These are phyloP conservation scores for Chelon labrosus DNA, from an alignment of 2,797 vertebrate species.

Conservation along the genomic window DNA sequence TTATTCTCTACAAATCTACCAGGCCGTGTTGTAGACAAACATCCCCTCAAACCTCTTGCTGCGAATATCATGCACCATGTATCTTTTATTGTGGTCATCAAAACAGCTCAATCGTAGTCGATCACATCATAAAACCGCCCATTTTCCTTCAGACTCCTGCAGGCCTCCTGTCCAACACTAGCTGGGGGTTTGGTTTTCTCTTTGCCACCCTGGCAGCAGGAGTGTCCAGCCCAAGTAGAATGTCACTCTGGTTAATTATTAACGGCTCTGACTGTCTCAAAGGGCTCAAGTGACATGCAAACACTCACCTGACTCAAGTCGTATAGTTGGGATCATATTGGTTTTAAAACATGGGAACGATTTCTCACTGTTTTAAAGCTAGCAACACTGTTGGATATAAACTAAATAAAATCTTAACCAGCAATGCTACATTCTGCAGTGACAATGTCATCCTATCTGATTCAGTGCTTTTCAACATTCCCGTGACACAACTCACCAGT, in stretches of 20 bases:
- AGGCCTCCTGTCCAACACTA: not conserved
- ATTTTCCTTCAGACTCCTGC: not conserved
- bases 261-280: slow-evolving; percentile 37
- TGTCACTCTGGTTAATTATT: slow-evolving; percentile 67
- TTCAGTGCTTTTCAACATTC: not conserved
- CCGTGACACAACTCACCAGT: not conserved
- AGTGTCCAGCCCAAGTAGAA: not conserved
- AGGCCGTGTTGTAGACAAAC: not conserved
- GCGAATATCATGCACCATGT: not conserved
- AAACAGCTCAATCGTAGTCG: not conserved
- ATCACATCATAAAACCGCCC: not conserved
- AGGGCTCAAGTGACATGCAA: slow-evolving; percentile 49
- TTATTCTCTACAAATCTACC: not conserved
- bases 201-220: not conserved
- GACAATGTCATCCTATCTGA: not conserved
- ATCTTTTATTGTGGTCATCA: not conserved
- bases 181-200: not conserved
- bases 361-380: not conserved
- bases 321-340: not conserved
- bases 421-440: not conserved
- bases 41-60: not conserved
- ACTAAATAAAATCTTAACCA: not conserved
- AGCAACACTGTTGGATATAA: not conserved
- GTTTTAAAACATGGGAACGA: slow-evolving; percentile 16
- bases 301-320: slow-evolving; percentile 27